Conservation (phyloP, 2,113 vertebrate species). For the rabbit (Oryctolagus cuniculus) region DNA sequence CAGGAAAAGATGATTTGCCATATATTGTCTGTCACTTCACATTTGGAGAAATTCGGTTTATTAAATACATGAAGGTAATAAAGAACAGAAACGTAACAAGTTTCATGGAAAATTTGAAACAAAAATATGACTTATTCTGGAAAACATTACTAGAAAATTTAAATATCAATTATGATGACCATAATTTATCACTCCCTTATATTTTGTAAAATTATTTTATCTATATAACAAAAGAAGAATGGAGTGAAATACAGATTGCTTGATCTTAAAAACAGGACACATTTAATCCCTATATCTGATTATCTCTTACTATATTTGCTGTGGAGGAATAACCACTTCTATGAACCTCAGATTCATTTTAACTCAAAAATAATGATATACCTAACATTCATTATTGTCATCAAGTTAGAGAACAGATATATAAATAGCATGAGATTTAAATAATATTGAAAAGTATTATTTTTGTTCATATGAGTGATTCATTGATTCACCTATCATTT, state of each 20-base stretch:
- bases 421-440: neutral
- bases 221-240: neutral
- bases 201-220: neutral
- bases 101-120: neutral
- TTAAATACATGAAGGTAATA: neutral
- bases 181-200: neutral
- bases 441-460: neutral
- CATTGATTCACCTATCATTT: neutral
- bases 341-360: too few species aligned
- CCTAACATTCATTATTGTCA: neutral
- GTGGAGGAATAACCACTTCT: too few species aligned
- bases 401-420: neutral
- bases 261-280: neutral
- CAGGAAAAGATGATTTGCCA: neutral
- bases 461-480: neutral
- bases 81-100: neutral
- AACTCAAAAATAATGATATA: neutral
- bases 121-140: neutral
- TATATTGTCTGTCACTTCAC: neutral
- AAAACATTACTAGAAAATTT: neutral
- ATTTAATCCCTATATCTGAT: neutral
- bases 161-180: neutral
- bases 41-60: conserved; percentile 32
- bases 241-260: neutral
- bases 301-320: too few species aligned